phyloP scores from a whole-genome alignment of 2,797 vertebrate genomes.

The Enteromius mattozi region DNA sequence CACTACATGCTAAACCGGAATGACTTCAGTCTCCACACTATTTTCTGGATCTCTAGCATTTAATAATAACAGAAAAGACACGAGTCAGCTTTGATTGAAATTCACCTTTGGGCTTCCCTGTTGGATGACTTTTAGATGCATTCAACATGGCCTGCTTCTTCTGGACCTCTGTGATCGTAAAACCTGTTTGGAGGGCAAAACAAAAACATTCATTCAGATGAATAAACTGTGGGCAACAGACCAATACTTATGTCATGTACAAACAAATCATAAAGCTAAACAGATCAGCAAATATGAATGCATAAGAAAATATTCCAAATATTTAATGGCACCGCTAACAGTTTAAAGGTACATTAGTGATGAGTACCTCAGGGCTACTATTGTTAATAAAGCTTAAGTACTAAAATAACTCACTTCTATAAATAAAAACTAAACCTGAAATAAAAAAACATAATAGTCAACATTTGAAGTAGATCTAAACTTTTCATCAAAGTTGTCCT shows the following conservation, averaged over 20 bases:
- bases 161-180: conserved; percentile 92
- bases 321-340: background rate
- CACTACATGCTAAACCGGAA: background rate
- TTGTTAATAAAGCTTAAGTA: background rate
- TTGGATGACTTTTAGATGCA: conserved; percentile 87
- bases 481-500: background rate
- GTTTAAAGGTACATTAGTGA: background rate
- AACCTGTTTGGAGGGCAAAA: conserved; percentile 72
- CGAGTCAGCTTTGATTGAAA: background rate
- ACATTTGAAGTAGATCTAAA: too few relatives aligned
- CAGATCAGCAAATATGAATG: background rate
- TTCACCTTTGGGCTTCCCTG: conserved; percentile 91
- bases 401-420: background rate
- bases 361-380: background rate
- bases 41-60: background rate
- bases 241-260: background rate
- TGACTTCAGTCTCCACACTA: background rate
- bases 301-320: background rate
- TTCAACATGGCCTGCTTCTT: conserved; percentile 96
- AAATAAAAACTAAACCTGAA: background rate
- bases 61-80: background rate
- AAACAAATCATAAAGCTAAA: background rate
- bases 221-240: background rate
- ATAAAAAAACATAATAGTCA: background rate
- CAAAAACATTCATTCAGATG: background rate